Percentiles rank a stretch among this genome's conserved stretches.
Evolutionary conservation across 2,797 vertebrate genomes (phyloP).

Genomic region (Aeoliscus strigatus): DNA sequence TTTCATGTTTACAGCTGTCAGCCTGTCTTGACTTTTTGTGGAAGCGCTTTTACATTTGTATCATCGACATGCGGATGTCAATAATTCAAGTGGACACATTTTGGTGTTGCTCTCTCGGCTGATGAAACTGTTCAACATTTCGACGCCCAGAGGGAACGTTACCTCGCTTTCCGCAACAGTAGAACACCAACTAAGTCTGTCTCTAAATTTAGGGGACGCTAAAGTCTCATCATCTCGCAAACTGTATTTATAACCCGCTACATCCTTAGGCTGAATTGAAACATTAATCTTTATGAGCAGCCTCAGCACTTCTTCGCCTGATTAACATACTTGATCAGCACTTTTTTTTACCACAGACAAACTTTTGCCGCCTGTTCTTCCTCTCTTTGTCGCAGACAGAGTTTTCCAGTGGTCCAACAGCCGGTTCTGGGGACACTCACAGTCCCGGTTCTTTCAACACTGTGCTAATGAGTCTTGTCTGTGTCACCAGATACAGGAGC

Average conservation of each 20-base stretch:
- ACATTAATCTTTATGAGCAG: constrained; percentile 46
- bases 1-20: constrained; percentile 10
- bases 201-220: constrained; percentile 23
- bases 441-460: constrained; percentile 35
- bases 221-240: constrained; percentile 43
- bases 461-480: constrained; percentile 30
- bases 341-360: constrained; percentile 46
- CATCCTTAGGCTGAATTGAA: constrained; percentile 54
- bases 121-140: constrained; percentile 52
- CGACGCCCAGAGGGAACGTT: constrained; percentile 37
- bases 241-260: constrained; percentile 47
- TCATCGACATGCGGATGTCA: constrained; percentile 20
- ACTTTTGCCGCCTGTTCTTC: constrained; percentile 30
- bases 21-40: neutral
- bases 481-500: constrained; percentile 35
- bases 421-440: constrained; percentile 10
- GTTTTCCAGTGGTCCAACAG: constrained; percentile 15
- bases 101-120: constrained; percentile 20
- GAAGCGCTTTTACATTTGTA: constrained; percentile 22
- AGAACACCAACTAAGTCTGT: constrained; percentile 11
- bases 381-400: constrained; percentile 23
- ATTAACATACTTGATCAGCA: constrained; percentile 54
- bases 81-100: constrained; percentile 43
- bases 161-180: constrained; percentile 26
- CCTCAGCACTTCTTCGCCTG: constrained; percentile 55